Percentiles rank a stretch among this genome's conserved stretches.
These are phyloP conservation scores for Agrotis puta DNA, from an alignment of 2,888 invertebrate genomes.

Conservation along the genomic window DNA sequence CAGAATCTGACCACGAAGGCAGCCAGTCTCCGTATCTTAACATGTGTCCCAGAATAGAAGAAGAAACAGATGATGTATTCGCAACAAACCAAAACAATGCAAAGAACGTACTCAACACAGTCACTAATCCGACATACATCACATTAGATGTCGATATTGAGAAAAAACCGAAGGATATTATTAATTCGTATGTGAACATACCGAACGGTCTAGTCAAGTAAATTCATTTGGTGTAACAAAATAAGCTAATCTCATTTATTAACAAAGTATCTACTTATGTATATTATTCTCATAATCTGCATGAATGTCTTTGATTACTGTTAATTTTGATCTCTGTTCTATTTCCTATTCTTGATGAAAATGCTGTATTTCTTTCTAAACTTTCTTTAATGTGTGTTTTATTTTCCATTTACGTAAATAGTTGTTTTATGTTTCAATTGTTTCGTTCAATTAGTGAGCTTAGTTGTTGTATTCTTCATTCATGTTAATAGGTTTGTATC, in stretches of 20 bases:
- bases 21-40: conserved; percentile 79
- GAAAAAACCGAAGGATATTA: conserved; percentile 82
- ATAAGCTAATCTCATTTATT: conserved; percentile 68
- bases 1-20: conserved; percentile 85
- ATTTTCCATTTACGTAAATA: conserved; percentile 28
- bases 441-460: conserved; percentile 39
- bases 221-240: conserved; percentile 64
- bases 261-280: conserved; percentile 52
- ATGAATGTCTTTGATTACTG: conserved; percentile 56
- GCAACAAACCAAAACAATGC: conserved; percentile 78
- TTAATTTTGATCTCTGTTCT: conserved; percentile 62
- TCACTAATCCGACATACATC: conserved; percentile 87
- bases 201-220: conserved; percentile 89
- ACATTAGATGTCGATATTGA: conserved; percentile 80
- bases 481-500: conserved; percentile 67
- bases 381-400: conserved; percentile 22
- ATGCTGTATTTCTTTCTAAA: conserved; percentile 31
- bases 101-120: conserved; percentile 78
- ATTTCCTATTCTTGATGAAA: conserved; percentile 25
- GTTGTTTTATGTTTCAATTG: conserved; percentile 26
- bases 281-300: conserved; percentile 43
- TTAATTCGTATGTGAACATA: conserved; percentile 82
- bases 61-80: conserved; percentile 86
- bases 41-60: conserved; percentile 80
- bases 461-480: conserved; percentile 56